Percentiles rank a stretch among this genome's conserved stretches.
Evolutionary conservation across 2,888 invertebrate species (phyloP).

Genomic region (Norana najaformis): DNA sequence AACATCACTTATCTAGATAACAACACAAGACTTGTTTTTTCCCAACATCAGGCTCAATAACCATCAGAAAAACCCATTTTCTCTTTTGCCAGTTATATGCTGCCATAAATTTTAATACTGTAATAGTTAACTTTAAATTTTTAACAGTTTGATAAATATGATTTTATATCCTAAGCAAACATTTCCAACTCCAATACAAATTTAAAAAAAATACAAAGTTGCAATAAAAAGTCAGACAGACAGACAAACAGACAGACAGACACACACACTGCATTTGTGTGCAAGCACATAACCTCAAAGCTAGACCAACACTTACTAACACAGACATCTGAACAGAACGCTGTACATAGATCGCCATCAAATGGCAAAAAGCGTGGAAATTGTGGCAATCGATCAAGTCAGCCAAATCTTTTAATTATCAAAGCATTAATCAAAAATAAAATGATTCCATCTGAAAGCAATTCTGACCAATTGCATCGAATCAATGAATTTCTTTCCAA

Average conservation of each 20-base stretch:
- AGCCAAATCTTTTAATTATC: background rate
- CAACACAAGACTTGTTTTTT: background rate
- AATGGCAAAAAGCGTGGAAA: conserved; percentile 1
- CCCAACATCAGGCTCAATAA: background rate
- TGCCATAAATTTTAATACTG: background rate
- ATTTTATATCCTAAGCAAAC: background rate
- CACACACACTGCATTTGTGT: background rate
- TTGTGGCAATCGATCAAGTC: conserved; percentile 5
- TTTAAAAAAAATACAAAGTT: background rate
- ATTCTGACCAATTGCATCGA: background rate
- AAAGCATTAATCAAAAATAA: conserved; percentile 4
- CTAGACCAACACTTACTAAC: background rate
- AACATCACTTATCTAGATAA: background rate
- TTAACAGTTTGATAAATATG: background rate
- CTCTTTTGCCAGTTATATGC: background rate
- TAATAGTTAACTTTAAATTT: background rate
- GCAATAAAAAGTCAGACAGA: background rate
- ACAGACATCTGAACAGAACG: background rate
- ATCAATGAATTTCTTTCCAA: too few species aligned
- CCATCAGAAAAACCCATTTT: background rate
- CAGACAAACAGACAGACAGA: background rate
- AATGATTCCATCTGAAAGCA: background rate
- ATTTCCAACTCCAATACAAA: background rate
- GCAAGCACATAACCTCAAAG: background rate
- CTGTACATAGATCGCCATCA: background rate